Evolutionary conservation across 2,113 vertebrate species (phyloP).

Genomic region (Bos javanicus): DNA sequence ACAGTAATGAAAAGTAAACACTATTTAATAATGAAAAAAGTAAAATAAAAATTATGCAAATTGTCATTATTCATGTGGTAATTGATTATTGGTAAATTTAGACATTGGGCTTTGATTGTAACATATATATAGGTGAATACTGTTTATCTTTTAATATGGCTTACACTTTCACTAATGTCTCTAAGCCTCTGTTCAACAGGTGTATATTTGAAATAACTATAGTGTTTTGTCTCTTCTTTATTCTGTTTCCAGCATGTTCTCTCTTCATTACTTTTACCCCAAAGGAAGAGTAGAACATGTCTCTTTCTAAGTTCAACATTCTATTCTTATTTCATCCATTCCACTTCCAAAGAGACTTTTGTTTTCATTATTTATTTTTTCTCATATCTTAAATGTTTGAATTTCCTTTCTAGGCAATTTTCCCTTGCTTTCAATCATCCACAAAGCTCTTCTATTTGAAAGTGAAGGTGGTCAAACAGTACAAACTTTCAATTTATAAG

Average conservation of each 20-base stretch:
- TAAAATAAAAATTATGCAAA: neutral
- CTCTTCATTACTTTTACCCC: neutral
- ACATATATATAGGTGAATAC: neutral
- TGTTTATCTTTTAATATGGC: neutral
- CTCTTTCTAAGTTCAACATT: accelerated
- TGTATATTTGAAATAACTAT: neutral
- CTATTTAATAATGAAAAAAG: neutral
- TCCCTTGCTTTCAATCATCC: neutral
- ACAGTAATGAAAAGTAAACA: neutral
- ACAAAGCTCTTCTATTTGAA: neutral
- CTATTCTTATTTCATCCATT: neutral
- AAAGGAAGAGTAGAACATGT: neutral
- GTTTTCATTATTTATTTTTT: neutral
- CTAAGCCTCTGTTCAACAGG: neutral
- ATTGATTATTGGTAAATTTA: neutral
- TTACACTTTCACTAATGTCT: neutral
- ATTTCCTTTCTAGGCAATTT: neutral
- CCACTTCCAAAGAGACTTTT: neutral
- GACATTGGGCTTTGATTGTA: neutral
- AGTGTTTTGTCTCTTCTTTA: neutral
- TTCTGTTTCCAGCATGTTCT: neutral
- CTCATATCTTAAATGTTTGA: neutral
- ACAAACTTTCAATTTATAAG: neutral
- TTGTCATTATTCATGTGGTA: neutral
- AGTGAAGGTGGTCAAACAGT: neutral